Conservation (phyloP, 2,888 invertebrate genomes). For the Drosophila monieri region DNA sequence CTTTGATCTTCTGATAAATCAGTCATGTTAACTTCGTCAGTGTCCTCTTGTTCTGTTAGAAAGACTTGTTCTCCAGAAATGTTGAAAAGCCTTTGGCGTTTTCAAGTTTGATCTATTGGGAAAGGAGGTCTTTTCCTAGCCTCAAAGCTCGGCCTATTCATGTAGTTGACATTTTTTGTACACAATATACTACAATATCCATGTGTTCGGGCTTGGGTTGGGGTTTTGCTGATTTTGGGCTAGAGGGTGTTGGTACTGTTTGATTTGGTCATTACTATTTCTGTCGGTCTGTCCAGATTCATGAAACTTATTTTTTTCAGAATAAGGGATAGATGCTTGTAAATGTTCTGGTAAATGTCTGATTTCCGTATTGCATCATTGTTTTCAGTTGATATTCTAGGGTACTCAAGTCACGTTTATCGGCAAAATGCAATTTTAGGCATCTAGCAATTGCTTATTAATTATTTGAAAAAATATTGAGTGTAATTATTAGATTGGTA, state of each 20-base stretch:
- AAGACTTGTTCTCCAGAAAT: background rate
- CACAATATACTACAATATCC: background rate
- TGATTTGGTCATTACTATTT: background rate
- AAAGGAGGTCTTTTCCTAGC: background rate
- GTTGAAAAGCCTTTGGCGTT: background rate
- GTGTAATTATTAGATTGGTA: too few species aligned
- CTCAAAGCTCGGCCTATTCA: background rate
- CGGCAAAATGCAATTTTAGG: background rate
- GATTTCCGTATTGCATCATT: background rate
- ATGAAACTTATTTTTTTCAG: background rate
- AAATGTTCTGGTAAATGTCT: background rate
- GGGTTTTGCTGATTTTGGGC: background rate
- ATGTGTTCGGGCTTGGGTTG: background rate
- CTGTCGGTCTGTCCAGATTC: background rate
- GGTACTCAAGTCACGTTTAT: background rate
- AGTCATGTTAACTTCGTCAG: background rate
- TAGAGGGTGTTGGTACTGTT: background rate
- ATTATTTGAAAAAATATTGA: too few species aligned
- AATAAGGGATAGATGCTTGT: background rate
- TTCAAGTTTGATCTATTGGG: background rate
- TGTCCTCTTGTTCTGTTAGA: background rate
- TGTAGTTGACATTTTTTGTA: background rate
- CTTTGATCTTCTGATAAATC: background rate
- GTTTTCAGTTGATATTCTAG: background rate
- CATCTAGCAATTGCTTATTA: conserved; percentile 2